A percentile compares a stretch with the other conserved stretches of the same genome.
Evolutionary conservation across 2,797 vertebrate species (phyloP).

Genomic region (Esox lucius): DNA sequence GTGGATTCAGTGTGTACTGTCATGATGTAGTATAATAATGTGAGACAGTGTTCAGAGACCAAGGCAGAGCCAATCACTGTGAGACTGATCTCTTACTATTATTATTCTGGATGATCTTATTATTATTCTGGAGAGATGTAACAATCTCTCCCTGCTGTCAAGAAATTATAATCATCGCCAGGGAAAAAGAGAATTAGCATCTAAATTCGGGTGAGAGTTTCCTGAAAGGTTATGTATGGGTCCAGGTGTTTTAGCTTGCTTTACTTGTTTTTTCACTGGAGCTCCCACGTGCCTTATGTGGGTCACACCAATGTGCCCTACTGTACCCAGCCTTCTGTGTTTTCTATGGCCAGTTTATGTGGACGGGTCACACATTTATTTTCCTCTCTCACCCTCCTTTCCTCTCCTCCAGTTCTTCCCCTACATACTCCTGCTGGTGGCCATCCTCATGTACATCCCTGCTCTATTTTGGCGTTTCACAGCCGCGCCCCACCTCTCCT

Average conservation of each 20-base stretch:
- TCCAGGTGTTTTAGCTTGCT: background rate
- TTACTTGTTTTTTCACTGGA: background rate
- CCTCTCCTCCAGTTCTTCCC: slow-evolving; percentile 85
- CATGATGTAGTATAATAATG: background rate
- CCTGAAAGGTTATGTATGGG: background rate
- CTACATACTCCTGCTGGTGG: slow-evolving; percentile 88
- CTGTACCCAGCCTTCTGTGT: background rate
- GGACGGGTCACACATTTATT: background rate
- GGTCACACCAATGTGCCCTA: background rate
- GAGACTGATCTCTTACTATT: background rate
- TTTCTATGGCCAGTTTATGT: background rate
- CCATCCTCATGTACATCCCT: slow-evolving; percentile 89
- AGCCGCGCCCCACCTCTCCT: slow-evolving; percentile 87
- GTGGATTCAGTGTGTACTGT: background rate
- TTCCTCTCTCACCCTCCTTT: background rate
- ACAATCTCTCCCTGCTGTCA: background rate
- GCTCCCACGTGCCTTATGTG: background rate
- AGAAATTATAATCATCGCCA: background rate
- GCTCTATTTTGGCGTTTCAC: slow-evolving; percentile 90
- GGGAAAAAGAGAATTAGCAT: background rate
- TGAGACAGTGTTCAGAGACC: background rate
- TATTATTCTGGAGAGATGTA: background rate
- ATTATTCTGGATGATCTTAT: background rate
- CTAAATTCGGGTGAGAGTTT: background rate
- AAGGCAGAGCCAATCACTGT: background rate